A percentile compares a stretch with the other conserved stretches of the same genome.
These are phyloP conservation scores for Astreopora myriophthalma DNA, from an alignment of 64 coral and sea anemone genomes.

Conservation along the genomic window DNA sequence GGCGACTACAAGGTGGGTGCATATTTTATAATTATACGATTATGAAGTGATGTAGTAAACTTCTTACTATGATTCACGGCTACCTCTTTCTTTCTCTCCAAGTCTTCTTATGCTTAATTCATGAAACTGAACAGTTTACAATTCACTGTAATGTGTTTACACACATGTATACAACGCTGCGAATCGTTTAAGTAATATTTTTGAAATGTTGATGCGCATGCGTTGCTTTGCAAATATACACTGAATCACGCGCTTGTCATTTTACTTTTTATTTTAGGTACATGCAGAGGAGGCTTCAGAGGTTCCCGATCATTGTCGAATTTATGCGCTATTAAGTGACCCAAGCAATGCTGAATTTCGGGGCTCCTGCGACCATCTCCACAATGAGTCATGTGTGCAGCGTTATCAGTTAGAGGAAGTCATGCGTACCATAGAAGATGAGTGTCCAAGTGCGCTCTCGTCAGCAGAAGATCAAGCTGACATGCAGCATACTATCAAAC, in stretches of 20 bases:
- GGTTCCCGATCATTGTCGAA: slow-evolving; percentile 68
- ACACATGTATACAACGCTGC: not conserved
- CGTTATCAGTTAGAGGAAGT: slow-evolving; percentile 10
- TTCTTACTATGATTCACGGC: too few species aligned
- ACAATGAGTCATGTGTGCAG: slow-evolving; percentile 57
- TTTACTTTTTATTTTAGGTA: slow-evolving; percentile 41
- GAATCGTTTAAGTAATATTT: not conserved
- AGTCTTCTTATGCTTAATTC: slow-evolving; percentile 46
- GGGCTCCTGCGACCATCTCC: slow-evolving; percentile 22
- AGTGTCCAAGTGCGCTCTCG: slow-evolving; percentile 2
- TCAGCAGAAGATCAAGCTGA: slow-evolving; percentile 27
- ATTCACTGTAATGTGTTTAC: slow-evolving; percentile 4
- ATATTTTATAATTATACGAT: not conserved
- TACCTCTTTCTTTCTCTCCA: slow-evolving; percentile 46
- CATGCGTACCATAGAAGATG: not conserved
- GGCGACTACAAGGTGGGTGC: not conserved
- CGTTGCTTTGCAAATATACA: not conserved
- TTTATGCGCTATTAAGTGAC: slow-evolving; percentile 54
- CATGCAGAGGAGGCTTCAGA: slow-evolving; percentile 46
- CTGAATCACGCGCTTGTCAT: not conserved
- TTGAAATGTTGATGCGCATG: not conserved
- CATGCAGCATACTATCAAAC: not conserved
- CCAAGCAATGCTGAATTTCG: slow-evolving; percentile 15
- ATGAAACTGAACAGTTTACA: not conserved
- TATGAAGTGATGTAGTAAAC: too few species aligned